Percentiles rank a stretch among this genome's conserved stretches.
phyloP scores from a whole-genome alignment of 2,113 vertebrate species.

The Periophthalmodon schlosseri region DNA sequence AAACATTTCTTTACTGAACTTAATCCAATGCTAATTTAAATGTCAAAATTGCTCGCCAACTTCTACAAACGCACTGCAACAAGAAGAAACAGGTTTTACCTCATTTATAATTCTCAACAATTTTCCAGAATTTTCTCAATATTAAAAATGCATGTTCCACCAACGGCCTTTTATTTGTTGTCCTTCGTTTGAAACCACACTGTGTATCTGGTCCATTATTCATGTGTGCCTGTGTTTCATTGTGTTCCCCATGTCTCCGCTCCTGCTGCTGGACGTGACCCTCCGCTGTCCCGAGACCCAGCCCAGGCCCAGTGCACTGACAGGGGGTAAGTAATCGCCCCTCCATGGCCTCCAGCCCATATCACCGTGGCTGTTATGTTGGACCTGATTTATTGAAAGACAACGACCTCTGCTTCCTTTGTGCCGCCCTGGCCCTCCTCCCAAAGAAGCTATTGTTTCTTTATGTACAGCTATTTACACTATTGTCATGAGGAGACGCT shows the following conservation, averaged over 20 bases:
- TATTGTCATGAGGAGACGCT: slow-evolving; percentile 33
- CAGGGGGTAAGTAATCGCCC: slow-evolving; percentile 59
- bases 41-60: too few relatives aligned
- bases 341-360: slow-evolving; percentile 48
- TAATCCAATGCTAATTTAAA: neutral
- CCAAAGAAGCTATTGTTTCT: slow-evolving; percentile 54
- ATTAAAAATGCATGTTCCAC: neutral
- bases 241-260: slow-evolving; percentile 16
- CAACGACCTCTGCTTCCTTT: slow-evolving; percentile 52
- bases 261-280: slow-evolving; percentile 26
- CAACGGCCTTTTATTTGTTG: neutral
- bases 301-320: slow-evolving; percentile 34
- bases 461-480: slow-evolving; percentile 38
- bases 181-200: neutral
- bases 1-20: neutral
- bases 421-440: slow-evolving; percentile 40
- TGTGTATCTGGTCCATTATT: slow-evolving; percentile 2
- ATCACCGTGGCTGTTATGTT: slow-evolving; percentile 54
- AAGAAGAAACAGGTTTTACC: neutral
- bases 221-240: slow-evolving; percentile 1
- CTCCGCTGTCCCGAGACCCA: slow-evolving; percentile 42
- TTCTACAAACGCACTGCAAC: neutral
- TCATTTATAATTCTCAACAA: neutral
- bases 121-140: neutral
- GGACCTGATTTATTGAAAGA: slow-evolving; percentile 66